phyloP scores from a whole-genome alignment of 2,113 vertebrate genomes.

The Psophia crepitans region DNA sequence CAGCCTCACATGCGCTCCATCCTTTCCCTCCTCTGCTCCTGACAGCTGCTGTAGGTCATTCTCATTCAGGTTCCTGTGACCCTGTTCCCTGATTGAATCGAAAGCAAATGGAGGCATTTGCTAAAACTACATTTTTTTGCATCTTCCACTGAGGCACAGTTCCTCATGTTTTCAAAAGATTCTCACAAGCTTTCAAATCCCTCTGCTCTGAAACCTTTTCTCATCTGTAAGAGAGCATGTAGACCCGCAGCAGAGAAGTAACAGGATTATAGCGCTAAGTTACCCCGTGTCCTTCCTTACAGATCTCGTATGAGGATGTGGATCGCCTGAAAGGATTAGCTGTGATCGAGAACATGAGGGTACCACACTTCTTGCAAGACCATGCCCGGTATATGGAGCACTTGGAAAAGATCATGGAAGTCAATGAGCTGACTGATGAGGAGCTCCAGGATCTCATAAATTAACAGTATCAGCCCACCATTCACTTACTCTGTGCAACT shows the following conservation, averaged over 20 bases:
- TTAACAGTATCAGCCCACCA: background rate
- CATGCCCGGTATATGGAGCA: constrained; percentile 81
- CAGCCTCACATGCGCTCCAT: background rate
- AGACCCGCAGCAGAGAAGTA: background rate
- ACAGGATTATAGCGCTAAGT: background rate
- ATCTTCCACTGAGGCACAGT: background rate
- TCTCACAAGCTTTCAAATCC: background rate
- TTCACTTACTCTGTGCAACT: background rate
- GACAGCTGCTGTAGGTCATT: background rate
- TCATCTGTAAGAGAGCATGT: background rate
- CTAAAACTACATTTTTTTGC: background rate
- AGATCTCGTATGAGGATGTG: constrained; percentile 93
- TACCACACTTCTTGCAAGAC: constrained; percentile 92
- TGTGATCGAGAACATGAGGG: constrained; percentile 81
- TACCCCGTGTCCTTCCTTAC: background rate
- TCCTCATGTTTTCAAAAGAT: background rate
- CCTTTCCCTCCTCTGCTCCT: background rate
- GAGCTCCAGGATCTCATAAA: constrained; percentile 81
- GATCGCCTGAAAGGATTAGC: constrained; percentile 84
- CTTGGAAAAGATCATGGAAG: constrained; percentile 90
- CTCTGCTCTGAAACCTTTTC: background rate
- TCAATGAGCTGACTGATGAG: constrained; percentile 85
- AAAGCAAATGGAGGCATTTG: background rate
- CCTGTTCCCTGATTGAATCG: background rate
- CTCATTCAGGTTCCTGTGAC: background rate